Percentiles rank a stretch among this genome's conserved stretches.
Evolutionary conservation across 2,888 invertebrate species (phyloP).

Genomic region (Diarsia brunnea): DNA sequence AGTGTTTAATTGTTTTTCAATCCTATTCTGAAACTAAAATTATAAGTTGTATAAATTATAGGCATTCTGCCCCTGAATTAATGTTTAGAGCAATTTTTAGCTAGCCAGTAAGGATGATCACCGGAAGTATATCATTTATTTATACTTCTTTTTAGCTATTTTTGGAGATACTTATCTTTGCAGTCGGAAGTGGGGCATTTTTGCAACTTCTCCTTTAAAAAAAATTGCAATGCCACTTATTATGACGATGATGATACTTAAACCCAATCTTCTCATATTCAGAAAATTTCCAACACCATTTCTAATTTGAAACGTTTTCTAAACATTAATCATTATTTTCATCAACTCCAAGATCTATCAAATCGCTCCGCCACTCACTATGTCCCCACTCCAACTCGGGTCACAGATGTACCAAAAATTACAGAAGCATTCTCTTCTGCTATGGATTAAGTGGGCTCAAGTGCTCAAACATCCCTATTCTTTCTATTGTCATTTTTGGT

Average conservation of each 20-base stretch:
- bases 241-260: background rate
- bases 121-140: no score
- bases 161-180: no score
- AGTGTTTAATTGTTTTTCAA: no score
- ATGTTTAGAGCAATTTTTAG: no score
- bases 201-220: no score
- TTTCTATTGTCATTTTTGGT: conserved; percentile 76
- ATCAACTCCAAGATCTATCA: conserved; percentile 7
- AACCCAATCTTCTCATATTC: background rate
- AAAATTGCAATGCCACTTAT: background rate
- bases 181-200: no score
- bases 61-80: no score
- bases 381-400: conserved; percentile 52
- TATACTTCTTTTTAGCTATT: no score
- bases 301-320: background rate
- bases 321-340: background rate
- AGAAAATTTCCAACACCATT: no score
- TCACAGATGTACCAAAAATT: conserved; percentile 84
- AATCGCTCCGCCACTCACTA: conserved; percentile 44
- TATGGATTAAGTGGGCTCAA: conserved; percentile 82
- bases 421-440: conserved; percentile 76
- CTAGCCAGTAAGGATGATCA: no score
- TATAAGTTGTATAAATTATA: no score
- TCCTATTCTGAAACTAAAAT: no score
- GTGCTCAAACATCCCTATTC: conserved; percentile 65